Base-by-base conservation (phyloP, 2,888 invertebrate species). In the Eudemis profundana region DNA sequence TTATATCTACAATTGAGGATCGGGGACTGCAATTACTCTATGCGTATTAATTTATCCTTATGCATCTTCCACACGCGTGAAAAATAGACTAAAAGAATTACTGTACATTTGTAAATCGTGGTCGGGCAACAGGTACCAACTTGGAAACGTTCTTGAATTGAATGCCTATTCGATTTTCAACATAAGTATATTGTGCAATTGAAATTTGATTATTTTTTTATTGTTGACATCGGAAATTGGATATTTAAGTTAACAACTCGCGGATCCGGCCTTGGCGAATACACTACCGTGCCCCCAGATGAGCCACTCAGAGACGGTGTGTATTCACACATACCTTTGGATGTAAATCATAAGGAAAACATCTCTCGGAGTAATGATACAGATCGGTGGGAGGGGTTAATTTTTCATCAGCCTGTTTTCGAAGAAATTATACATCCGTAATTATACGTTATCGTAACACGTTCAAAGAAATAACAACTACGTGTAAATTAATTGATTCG, bases 1-100 rank as follows among this genome's bases (percentile, higher is more conserved):
- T 84, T 79, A 72, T 59, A 83, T 82, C 78, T 82, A 68, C 76
- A 79, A 81, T 82, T 82, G 76, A 80, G 70, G 70, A 81, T 80
- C 78, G 66, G 29, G 68, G 66, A 66, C 74, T 66, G 79, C 81
- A 83, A 84, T 85, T 84, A 84, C 79, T 76, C 69, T 71, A 72
- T 71, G 73, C 70, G 67, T 74, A 74, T 75, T 77, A 78, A 81
- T 81, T 77, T 79, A 79, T 78, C 72, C 70, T 73, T 74, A 70
- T 71, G 71, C 72, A 42, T 69, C 66, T 47, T 19, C 57, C 40
- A 50, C 70, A 70, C 59, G 59, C 63, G 66, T 63, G 44, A 69
- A 72, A 61, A 70, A 72, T 69, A 70, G 5, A 74, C 69, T 66
- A 61, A 47, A 63, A 23, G 3, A 29, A 29, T 29, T 21, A 51